A percentile compares a stretch with the other conserved stretches of the same genome.
phyloP scores from a whole-genome alignment of 2,797 vertebrate species.

The Dermochelys coriacea region DNA sequence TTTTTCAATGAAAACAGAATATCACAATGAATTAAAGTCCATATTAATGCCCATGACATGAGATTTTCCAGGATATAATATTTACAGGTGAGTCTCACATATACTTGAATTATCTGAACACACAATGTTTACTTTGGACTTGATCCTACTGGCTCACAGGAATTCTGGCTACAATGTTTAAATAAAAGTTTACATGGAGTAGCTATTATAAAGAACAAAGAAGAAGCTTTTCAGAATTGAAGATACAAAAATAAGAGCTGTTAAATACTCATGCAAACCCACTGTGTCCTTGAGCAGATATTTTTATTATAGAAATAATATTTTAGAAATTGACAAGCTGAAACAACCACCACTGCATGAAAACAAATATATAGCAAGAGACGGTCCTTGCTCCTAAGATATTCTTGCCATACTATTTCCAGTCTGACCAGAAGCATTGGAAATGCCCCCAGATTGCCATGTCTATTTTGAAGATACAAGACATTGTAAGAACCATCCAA shows the following conservation, averaged over 20 bases:
- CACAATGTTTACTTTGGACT: background rate
- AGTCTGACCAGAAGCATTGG: background rate
- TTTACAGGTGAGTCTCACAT: background rate
- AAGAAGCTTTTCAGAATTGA: background rate
- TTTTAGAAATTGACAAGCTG: background rate
- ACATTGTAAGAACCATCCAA: background rate
- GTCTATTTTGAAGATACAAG: background rate
- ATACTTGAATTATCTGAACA: background rate
- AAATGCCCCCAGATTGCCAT: background rate
- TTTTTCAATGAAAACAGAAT: background rate
- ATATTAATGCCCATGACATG: background rate
- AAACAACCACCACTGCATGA: background rate
- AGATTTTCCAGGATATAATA: background rate
- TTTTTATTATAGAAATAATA: background rate
- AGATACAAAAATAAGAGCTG: background rate
- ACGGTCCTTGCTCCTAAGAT: background rate
- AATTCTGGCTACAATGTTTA: background rate
- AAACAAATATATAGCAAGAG: background rate
- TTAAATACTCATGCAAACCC: background rate
- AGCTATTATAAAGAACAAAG: background rate
- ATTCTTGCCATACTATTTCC: background rate
- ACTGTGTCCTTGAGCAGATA: background rate
- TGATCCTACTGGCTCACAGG: background rate
- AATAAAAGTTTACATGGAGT: background rate
- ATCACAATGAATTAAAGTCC: background rate